These are phyloP conservation scores for Laterallus jamaicensis DNA, from an alignment of 2,113 vertebrate species.

Conservation along the genomic window DNA sequence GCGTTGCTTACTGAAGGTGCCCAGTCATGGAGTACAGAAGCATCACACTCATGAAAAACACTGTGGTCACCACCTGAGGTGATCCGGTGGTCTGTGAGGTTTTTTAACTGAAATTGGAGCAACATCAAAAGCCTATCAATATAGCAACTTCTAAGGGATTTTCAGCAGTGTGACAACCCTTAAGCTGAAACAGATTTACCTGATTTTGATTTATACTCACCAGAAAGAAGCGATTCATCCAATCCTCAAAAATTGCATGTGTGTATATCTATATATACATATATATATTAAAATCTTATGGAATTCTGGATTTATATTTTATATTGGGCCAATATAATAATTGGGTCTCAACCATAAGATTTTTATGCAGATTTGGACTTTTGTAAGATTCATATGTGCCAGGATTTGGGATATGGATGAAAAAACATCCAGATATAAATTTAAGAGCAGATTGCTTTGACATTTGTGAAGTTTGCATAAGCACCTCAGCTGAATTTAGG, in stretches of 20 bases:
- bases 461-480: not conserved
- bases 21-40: not conserved
- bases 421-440: not conserved
- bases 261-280: not conserved
- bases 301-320: not conserved
- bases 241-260: not conserved
- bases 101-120: not conserved
- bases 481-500: not conserved
- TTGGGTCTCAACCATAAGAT: not conserved
- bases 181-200: not conserved
- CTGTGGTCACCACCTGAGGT: not conserved
- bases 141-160: not conserved
- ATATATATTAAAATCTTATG: not conserved
- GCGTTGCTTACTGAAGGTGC: not conserved
- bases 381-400: not conserved
- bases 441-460: not conserved
- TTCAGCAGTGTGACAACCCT: not conserved
- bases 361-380: not conserved
- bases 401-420: not conserved
- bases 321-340: not conserved
- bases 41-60: not conserved
- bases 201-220: not conserved
- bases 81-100: not conserved
- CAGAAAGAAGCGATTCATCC: not conserved
- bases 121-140: not conserved